Percentiles rank a stretch among this genome's conserved stretches.
phyloP scores from a whole-genome alignment of 1,140 invertebrate genomes.

The Drosophila truncata region DNA sequence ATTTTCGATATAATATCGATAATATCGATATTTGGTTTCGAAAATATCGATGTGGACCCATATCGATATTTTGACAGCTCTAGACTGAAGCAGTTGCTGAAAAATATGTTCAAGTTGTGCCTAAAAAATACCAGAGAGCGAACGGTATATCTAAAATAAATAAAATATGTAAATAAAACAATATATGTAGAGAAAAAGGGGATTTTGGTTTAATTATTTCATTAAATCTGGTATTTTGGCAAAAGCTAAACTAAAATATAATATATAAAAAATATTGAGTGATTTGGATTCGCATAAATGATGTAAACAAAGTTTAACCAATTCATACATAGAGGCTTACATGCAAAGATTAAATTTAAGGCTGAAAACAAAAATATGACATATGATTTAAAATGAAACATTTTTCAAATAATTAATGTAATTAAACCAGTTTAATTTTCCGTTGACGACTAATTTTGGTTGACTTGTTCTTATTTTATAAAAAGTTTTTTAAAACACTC shows the following conservation, averaged over 20 bases:
- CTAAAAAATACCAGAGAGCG: slow-evolving; percentile 1
- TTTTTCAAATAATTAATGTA: background rate
- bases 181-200: background rate
- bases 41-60: too few relatives aligned
- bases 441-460: background rate
- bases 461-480: background rate
- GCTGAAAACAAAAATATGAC: background rate
- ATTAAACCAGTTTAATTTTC: background rate
- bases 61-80: too few relatives aligned
- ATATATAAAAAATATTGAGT: too few relatives aligned
- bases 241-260: too few relatives aligned
- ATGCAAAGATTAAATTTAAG: too few relatives aligned
- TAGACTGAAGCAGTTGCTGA: too few relatives aligned
- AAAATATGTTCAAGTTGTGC: background rate
- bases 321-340: too few relatives aligned
- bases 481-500: background rate
- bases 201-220: background rate
- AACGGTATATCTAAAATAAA: background rate
- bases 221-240: background rate
- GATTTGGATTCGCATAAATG: background rate
- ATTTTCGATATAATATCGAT: too few relatives aligned
- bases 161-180: background rate
- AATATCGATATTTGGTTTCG: too few relatives aligned
- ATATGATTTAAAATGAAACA: background rate
- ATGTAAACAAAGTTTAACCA: background rate